Evolutionary conservation across 1,140 invertebrate genomes (phyloP), one percentile per base, ranked within the genome.

Genomic region (Phocides pigmalion): DNA sequence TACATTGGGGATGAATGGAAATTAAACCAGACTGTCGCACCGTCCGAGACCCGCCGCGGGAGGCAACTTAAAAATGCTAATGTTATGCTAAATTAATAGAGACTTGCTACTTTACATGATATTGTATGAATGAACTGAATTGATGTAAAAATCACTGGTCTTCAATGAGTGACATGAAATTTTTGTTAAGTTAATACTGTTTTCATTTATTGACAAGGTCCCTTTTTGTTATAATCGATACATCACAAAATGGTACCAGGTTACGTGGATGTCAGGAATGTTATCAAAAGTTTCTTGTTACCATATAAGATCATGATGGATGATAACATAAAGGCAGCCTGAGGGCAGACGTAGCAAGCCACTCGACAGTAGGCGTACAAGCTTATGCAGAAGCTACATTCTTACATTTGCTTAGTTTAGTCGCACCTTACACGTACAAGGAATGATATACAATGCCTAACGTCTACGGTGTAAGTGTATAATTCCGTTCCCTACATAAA

Each of bases 401-500:
- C 19, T 25, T 39, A 56, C 49, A 35, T 66, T 72, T 72, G 62
- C 76, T 82, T 81, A 82, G 9, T 66, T 74, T 70, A 56, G 14
- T 15, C 9, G 69, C 63, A 70, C 68, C 79, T 82, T 75, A 74
- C 35, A 39, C 12, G 35, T 14, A 39, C 47, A 80, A 76, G 84
- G 81, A 84, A 84, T 84, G 84, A 72, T 74, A 72, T 42, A 73
- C 56, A 70, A 65, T 53, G 62, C 67, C 62, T 81, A 76, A 73
- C 28, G 46, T 49, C 54, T 71, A 80, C 72, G 28, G n/a, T 74
- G 47, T 50, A 62, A 64, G 67, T 20, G 69, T 75, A 74, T 70
- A 79, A 71, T 64, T 73, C 64, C 70, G 68, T 70, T 59, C 53
- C 46, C 72, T 83, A 83, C 76, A 79, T 4, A 82, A 83, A 82